These are phyloP conservation scores for Agrotis clavis DNA, from an alignment of 2,888 invertebrate genomes.

Conservation along the genomic window DNA sequence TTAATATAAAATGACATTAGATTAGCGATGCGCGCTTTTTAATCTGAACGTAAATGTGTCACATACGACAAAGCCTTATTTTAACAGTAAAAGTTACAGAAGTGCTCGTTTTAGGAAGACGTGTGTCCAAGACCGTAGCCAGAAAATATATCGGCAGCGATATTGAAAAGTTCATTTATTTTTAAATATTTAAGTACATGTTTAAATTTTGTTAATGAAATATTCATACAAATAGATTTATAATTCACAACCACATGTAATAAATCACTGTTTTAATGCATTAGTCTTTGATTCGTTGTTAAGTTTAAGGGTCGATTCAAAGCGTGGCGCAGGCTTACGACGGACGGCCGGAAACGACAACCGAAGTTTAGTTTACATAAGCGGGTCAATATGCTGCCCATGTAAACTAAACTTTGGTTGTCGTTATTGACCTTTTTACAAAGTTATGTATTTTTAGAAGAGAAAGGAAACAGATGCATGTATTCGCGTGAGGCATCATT, in stretches of 20 bases:
- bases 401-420: neutral
- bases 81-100: constrained; percentile 66
- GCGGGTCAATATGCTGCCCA: neutral
- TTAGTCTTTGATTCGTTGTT: constrained; percentile 41
- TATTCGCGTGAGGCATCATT: neutral
- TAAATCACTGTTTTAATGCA: constrained; percentile 51
- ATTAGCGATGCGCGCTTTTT: constrained; percentile 33
- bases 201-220: constrained; percentile 40
- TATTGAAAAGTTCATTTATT: constrained; percentile 28
- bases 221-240: constrained; percentile 49
- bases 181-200: constrained; percentile 56
- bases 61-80: constrained; percentile 53
- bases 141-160: constrained; percentile 20
- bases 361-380: neutral
- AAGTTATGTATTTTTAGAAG: neutral
- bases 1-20: constrained; percentile 45
- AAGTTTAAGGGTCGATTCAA: constrained; percentile 28
- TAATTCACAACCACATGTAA: constrained; percentile 56
- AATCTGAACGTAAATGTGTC: constrained; percentile 27
- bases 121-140: constrained; percentile 57
- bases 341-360: neutral
- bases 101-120: constrained; percentile 65
- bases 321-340: neutral
- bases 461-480: neutral
- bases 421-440: neutral